phyloP scores from a whole-genome alignment of 2,113 vertebrate species.

The Larimichthys polyactis region DNA sequence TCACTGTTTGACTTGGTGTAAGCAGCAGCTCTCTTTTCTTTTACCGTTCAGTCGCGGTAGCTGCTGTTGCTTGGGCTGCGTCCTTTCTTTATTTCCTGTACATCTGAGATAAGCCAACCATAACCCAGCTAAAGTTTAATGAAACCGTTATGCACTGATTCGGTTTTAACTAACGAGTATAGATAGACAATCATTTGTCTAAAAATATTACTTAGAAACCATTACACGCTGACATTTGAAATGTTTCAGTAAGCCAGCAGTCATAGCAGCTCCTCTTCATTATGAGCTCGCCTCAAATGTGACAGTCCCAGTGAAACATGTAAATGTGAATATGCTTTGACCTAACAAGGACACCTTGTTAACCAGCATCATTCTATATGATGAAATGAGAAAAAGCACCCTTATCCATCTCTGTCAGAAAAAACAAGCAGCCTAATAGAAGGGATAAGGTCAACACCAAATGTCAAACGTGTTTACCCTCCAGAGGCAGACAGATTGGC shows the following conservation, averaged over 20 bases:
- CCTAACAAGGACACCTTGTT: constrained; percentile 76
- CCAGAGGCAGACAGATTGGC: constrained; percentile 68
- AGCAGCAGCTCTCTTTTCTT: constrained; percentile 3
- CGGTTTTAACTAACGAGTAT: neutral
- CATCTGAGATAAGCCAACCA: neutral
- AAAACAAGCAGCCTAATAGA: constrained; percentile 74
- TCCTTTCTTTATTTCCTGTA: neutral
- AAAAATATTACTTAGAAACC: constrained; percentile 1
- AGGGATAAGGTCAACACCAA: constrained; percentile 79
- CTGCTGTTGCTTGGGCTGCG: neutral
- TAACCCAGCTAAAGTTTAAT: neutral
- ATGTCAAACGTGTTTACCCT: constrained; percentile 80
- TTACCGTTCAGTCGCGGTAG: neutral
- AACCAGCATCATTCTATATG: constrained; percentile 69
- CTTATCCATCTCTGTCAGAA: constrained; percentile 76
- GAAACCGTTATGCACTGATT: neutral
- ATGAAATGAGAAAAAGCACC: constrained; percentile 65
- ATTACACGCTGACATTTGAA: neutral
- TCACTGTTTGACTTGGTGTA: constrained; percentile 36
- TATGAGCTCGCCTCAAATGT: constrained; percentile 20
- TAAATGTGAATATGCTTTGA: constrained; percentile 60
- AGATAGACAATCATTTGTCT: neutral
- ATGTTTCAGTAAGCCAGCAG: neutral
- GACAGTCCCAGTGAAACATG: constrained; percentile 56
- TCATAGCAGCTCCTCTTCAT: constrained; percentile 14